phyloP scores from a whole-genome alignment of 1,140 invertebrate species.

The Polypedilum vanderplanki region DNA sequence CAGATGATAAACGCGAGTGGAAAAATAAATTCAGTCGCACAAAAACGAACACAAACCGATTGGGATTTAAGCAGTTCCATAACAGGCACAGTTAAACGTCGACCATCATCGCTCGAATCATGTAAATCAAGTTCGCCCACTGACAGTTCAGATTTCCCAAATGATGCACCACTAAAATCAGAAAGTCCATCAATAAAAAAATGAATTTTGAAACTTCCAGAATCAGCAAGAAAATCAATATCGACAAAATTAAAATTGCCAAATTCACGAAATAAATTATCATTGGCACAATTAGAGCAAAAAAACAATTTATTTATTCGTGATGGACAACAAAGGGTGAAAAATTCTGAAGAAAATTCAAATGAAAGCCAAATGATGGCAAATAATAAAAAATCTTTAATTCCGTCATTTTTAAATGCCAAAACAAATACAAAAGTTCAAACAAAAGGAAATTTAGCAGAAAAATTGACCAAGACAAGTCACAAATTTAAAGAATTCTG shows the following conservation, averaged over 20 bases:
- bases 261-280: constrained; percentile 25
- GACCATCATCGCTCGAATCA: constrained; percentile 25
- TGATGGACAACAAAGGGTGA: neutral
- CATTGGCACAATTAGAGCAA: constrained; percentile 16
- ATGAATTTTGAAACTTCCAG: neutral
- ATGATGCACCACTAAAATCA: constrained; percentile 10
- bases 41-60: constrained; percentile 22
- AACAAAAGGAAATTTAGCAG: neutral
- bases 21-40: neutral
- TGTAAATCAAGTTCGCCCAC: constrained; percentile 22
- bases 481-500: constrained; percentile 4
- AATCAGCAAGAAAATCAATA: constrained; percentile 16
- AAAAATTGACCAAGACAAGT: constrained; percentile 16
- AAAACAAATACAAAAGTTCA: neutral
- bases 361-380: neutral
- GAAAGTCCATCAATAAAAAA: neutral
- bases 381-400: constrained; percentile 26
- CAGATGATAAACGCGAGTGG: constrained; percentile 16
- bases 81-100: constrained; percentile 29
- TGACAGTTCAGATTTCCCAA: neutral
- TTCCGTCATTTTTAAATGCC: neutral
- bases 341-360: neutral
- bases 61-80: constrained; percentile 28
- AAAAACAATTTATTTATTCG: constrained; percentile 24
- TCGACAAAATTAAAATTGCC: neutral